Base-by-base conservation (phyloP, 2,888 invertebrate species). In the Epinotia ramella region DNA sequence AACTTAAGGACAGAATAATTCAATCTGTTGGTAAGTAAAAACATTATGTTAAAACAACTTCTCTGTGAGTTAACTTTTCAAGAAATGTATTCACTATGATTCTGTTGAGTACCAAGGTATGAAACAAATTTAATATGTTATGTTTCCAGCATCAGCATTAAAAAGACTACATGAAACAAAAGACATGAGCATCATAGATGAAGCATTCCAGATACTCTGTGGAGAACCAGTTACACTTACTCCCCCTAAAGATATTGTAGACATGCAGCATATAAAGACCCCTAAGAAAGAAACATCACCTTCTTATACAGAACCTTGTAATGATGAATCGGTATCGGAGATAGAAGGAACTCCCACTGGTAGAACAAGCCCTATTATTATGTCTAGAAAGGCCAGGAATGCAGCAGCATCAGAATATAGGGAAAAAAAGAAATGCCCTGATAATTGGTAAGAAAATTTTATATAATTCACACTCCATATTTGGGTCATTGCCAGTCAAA, bases 291-390 rank as follows among this genome's bases (percentile, higher is more conserved):
- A 81, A 24, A 16, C 76, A 0, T 71, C 73, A 28, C 79, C 81
- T 16, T 78, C 79, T 60, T 72, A 79, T 73, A 83, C 85, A 60
- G 84, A 88, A 76, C 73, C 81, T 0, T 77, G 78, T 13, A 82
- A 84, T 75, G 88, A 92, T 73, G 88, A 89, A 16, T 91, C 91
- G 0, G 44, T 88, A 1, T 88, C 87, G 3, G 93, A 93, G 78
- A 92, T 92, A 73, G 91, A 91, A 73, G 88, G 88, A 0, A 92
- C 93, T 0, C 91, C 93, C 0, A 88, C 88, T 0, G 93, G 92
- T 1, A 84, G 91, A 0, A 86, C 76, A 0, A 94, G 94, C 78
- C 94, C 94, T 11, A 90, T 94, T 70, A 89, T 94, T 81, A 84
- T 80, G 11, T 83, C 82, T 5, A 91, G 86, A 77, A 91, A 87